Base-by-base conservation (phyloP, 2,113 vertebrate genomes). In the Osmerus mordax region DNA sequence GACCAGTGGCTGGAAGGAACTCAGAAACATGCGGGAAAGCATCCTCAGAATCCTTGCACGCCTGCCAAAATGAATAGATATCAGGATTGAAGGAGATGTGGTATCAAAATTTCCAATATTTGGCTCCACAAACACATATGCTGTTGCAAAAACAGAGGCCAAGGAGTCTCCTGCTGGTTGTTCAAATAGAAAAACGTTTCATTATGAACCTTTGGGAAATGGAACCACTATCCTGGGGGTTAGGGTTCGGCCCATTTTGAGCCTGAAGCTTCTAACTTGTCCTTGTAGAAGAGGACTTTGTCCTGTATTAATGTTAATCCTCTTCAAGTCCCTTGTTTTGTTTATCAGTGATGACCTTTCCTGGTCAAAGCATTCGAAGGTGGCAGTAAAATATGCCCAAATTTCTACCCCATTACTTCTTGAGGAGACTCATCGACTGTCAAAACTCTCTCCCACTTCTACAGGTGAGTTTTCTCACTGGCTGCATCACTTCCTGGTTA, bases 11-110 rank as follows among this genome's bases (percentile, higher is more conserved):
- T 90, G 84, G 82, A 82, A 92, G 89, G 91, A 89, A 86, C 87
- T 81, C 86, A 88, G 92, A 81, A 91, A 92, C 91, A 89, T 79
- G 78, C 78, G 90, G 92, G 91, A 91, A 94, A 86, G 92, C 93
- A 95, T 96, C 95, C 92, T 91, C 91, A 96, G 91, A 95, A 95
- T 95, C 92, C 91, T 84, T 77, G 81, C 82, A 72, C 56, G 1
- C 82, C 83, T 95, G 97, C 96, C 96, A 98, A 99, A 92, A 93
- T 94, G 95, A 98, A 97, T 96, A 97, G 92, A 94, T 94, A 93
- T 83, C 85, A 93, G 91, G 93, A 47, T 47, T 47, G 41, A 47
- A 47, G 41, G 41, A 47, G 93, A 94, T 96, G 96, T 90, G 77
- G 94, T 98, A 98, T 97, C 96, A 98, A 97, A 96, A 94, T 93